Percentiles rank a stretch among this genome's conserved stretches.
These are phyloP conservation scores for Passer domesticus DNA, from an alignment of 2,113 vertebrate species.

Conservation along the genomic window DNA sequence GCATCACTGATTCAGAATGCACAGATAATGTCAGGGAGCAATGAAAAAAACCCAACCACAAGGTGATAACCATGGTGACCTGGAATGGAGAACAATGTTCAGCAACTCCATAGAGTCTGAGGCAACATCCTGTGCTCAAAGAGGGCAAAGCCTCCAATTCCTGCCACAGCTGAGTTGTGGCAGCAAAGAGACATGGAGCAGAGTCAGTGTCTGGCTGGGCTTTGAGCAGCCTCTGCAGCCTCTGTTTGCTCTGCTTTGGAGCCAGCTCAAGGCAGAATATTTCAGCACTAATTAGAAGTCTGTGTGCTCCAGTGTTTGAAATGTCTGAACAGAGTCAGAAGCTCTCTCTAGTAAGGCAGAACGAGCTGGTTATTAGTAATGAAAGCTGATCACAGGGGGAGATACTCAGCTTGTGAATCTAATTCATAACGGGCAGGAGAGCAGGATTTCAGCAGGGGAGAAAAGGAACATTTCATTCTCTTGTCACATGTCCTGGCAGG, in stretches of 20 bases:
- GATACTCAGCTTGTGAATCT: not conserved
- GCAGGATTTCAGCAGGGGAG: not conserved
- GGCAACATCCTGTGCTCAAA: not conserved
- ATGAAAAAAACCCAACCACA: not conserved
- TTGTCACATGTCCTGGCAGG: not conserved
- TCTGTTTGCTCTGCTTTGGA: not conserved
- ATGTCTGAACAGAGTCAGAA: not conserved
- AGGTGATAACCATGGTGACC: not conserved
- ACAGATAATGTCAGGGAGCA: not conserved
- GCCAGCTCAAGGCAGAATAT: not conserved
- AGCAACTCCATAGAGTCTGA: not conserved
- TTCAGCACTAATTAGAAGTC: slow-evolving; percentile 18
- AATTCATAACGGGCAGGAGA: not conserved
- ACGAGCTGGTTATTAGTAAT: slow-evolving; percentile 33
- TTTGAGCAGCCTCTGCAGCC: not conserved
- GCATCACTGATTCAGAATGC: not conserved
- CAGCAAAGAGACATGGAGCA: not conserved
- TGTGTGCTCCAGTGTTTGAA: not conserved
- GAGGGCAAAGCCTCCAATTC: not conserved
- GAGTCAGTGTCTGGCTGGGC: too few species aligned
- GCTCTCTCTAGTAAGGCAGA: not conserved
- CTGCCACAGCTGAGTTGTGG: fast-evolving
- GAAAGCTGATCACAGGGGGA: slow-evolving; percentile 39
- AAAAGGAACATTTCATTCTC: slow-evolving; percentile 2
- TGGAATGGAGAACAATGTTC: not conserved